These are phyloP conservation scores for Sebastolobus alascanus DNA, from an alignment of 2,797 vertebrate species.

Conservation along the genomic window DNA sequence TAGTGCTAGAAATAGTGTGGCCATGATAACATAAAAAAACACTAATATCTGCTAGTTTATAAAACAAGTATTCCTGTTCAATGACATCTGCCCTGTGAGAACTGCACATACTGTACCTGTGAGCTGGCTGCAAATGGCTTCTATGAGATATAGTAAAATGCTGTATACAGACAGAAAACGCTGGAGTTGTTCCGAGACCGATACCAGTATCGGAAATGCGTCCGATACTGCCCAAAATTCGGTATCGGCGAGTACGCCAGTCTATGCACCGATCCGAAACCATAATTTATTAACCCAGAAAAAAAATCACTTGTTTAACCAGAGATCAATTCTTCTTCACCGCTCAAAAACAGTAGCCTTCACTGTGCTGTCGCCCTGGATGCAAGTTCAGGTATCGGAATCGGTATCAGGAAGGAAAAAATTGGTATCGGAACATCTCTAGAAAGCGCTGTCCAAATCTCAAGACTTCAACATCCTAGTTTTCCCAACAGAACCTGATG, in stretches of 20 bases:
- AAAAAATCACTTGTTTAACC: too few species aligned
- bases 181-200: not conserved
- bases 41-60: not conserved
- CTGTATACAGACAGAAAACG: conserved; percentile 17
- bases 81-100: conserved; percentile 8
- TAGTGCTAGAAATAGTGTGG: not conserved
- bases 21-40: not conserved
- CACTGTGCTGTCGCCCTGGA: too few species aligned
- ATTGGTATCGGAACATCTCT: too few species aligned
- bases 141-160: conserved; percentile 4
- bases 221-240: too few species aligned
- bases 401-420: too few species aligned
- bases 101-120: not conserved
- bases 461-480: not conserved
- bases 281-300: too few species aligned
- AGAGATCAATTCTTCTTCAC: too few species aligned
- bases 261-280: too few species aligned
- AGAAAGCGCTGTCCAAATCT: not conserved
- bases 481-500: not conserved
- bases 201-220: too few species aligned
- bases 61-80: not conserved
- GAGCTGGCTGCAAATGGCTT: conserved; percentile 21
- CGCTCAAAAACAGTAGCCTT: too few species aligned
- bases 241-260: too few species aligned
- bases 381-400: too few species aligned